These are phyloP conservation scores for Aphelocoma coerulescens DNA, from an alignment of 2,113 vertebrate genomes.

Conservation along the genomic window DNA sequence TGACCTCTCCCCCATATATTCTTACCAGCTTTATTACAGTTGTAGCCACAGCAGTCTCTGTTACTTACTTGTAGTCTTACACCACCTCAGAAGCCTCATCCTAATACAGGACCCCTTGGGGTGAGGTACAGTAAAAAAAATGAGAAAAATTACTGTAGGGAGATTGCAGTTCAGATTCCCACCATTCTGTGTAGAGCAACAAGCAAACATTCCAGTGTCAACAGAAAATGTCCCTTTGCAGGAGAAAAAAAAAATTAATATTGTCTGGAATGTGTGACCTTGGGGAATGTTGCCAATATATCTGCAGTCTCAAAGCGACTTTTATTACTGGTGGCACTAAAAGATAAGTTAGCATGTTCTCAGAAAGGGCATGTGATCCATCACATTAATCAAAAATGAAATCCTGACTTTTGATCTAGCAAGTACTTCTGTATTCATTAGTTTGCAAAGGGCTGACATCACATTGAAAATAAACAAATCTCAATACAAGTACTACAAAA, in stretches of 20 bases:
- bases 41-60: not conserved
- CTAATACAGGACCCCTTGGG: not conserved
- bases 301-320: not conserved
- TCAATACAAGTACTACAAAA: not conserved
- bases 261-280: not conserved
- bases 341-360: not conserved
- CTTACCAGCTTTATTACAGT: not conserved
- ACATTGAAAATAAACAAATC: not conserved
- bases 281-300: not conserved
- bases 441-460: not conserved
- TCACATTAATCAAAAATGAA: not conserved
- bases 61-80: not conserved
- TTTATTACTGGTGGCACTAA: not conserved
- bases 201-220: not conserved
- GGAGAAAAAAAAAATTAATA: not conserved
- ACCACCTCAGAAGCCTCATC: not conserved
- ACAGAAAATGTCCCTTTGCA: not conserved
- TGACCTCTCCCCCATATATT: not conserved
- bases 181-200: not conserved
- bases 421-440: not conserved
- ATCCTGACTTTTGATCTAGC: not conserved
- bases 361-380: not conserved
- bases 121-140: not conserved
- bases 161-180: not conserved
- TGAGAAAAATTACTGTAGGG: not conserved